These are phyloP conservation scores for Pseudolaguvia tuberculata DNA, from an alignment of 2,113 vertebrate genomes.

Conservation along the genomic window DNA sequence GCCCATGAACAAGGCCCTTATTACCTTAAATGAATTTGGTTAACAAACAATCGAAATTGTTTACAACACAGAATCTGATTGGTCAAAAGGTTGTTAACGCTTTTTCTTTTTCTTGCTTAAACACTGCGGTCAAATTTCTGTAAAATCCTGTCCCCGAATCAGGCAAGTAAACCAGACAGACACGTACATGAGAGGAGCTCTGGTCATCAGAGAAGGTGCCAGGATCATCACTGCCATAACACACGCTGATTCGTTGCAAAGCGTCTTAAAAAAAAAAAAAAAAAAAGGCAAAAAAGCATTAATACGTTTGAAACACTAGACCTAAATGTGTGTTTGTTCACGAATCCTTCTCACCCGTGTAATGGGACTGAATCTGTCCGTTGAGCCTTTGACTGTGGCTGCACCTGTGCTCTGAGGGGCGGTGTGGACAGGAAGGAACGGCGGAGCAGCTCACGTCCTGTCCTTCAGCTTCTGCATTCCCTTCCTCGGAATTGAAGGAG, in stretches of 20 bases:
- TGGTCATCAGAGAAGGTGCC: constrained; percentile 90
- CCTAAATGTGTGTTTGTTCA: background rate
- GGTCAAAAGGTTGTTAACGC: too few relatives aligned
- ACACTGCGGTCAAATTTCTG: too few relatives aligned
- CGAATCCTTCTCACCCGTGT: constrained; percentile 59
- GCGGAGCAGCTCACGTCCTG: constrained; percentile 61
- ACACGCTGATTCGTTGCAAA: constrained; percentile 85
- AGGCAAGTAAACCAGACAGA: background rate
- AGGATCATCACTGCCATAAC: constrained; percentile 79
- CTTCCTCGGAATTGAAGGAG: constrained; percentile 40
- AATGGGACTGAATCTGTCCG: constrained; percentile 44
- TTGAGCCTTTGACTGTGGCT: background rate
- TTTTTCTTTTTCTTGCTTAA: too few relatives aligned
- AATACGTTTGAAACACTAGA: too few relatives aligned
- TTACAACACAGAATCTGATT: too few relatives aligned
- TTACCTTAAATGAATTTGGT: too few relatives aligned
- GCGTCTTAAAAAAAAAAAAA: constrained; percentile 67
- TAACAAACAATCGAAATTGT: too few relatives aligned
- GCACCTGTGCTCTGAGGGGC: constrained; percentile 11
- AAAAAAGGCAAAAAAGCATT: too few relatives aligned
- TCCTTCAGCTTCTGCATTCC: background rate
- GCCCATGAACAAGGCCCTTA: too few relatives aligned
- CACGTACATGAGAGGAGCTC: constrained; percentile 82
- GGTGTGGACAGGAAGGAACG: constrained; percentile 61
- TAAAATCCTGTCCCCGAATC: too few relatives aligned